Base-by-base conservation (phyloP, 2,797 vertebrate genomes). In the Phalanger gymnotis region DNA sequence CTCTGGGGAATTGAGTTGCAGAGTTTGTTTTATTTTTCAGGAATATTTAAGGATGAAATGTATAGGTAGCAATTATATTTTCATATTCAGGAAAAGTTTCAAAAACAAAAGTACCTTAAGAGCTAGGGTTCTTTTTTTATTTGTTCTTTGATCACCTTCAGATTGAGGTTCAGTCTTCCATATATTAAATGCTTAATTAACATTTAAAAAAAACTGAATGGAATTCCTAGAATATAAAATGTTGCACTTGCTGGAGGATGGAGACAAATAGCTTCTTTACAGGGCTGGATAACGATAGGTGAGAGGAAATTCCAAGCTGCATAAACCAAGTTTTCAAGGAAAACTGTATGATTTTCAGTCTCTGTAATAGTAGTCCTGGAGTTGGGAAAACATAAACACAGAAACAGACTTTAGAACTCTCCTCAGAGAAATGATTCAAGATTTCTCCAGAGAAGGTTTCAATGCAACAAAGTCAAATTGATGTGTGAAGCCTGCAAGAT, bases 231-330 rank as follows among this genome's bases (percentile, higher is more conserved):
- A 4, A 51, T 27, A 87, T 47, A 4, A 51, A 51, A 51, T 87
- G 22, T 51, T 87, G 40, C 10, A 51, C 22, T 87, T 51, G 0
- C 73, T 3, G 93, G 16, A 52, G 40, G 9, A 93, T 0, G 10
- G 31, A 31, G 92, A 93, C 34, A 91, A 95, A 30, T 52, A 92
- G 91, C 54, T 90, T 87, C 61, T 92, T 61, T 66, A 56, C 1
- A 51, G 56, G 25, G 25, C 11, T 87, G 73, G 9, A 22, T 73
- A 40, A 11, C 51, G 31, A 87, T 51, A 47, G 19, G 40, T 47
- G 22, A 87, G 10, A 87, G 73, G 22, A 87, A 87, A 87, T 87
- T 87, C 89, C 51, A 13, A 25, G 34, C 47, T 54, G 1, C 25
- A 51, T 87, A 87, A 87, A 27, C 73, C 40, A 51, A 47, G 0